Percentiles rank a stretch among this genome's conserved stretches.
phyloP scores from a whole-genome alignment of 35 echinoderm and acorn worm species.

The Strongylocentrotus purpuratus region DNA sequence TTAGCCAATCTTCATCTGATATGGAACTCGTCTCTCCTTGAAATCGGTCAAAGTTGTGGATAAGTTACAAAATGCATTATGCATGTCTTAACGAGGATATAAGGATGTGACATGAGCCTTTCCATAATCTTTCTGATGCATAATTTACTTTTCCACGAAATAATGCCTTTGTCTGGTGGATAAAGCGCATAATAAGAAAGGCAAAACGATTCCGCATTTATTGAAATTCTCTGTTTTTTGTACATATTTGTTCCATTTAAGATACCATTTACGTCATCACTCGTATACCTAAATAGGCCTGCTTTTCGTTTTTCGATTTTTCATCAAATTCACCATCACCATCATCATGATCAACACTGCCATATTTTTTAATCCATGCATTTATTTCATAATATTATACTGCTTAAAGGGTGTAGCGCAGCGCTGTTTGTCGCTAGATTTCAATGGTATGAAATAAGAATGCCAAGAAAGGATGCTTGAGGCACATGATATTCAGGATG shows the following conservation, averaged over 20 bases:
- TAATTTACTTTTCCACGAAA: background rate
- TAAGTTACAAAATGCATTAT: conserved; percentile 7
- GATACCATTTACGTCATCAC: background rate
- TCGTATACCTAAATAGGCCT: background rate
- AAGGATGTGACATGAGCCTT: background rate
- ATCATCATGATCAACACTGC: background rate
- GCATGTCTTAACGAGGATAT: background rate
- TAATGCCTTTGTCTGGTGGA: background rate
- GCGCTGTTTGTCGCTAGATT: background rate
- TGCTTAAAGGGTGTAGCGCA: background rate
- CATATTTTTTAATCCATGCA: background rate
- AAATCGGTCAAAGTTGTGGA: background rate
- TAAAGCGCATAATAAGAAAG: background rate
- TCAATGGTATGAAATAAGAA: background rate
- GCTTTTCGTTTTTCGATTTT: background rate
- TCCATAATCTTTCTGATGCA: background rate
- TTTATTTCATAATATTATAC: background rate
- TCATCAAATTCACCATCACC: background rate
- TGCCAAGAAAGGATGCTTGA: background rate
- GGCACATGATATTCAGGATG: background rate
- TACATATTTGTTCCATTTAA: background rate
- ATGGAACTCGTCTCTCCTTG: background rate
- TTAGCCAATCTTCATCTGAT: conserved; percentile 11
- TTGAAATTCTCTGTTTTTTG: background rate
- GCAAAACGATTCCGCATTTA: background rate